These are phyloP conservation scores for Congeria kusceri DNA, from an alignment of 2,888 invertebrate species.

Conservation along the genomic window DNA sequence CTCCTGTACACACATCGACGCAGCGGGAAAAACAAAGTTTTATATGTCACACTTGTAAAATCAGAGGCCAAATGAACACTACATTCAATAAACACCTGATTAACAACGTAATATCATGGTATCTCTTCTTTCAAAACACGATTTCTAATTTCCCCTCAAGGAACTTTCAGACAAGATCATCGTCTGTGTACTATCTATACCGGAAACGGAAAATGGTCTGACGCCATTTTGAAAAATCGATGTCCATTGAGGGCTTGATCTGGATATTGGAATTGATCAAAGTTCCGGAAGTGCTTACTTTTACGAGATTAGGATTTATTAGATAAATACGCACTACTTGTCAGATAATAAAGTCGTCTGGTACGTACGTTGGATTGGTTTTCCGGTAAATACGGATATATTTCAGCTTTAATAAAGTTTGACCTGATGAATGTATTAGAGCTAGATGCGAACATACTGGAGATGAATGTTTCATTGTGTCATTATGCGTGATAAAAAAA, in stretches of 20 bases:
- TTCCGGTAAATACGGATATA: no score
- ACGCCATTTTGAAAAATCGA: constrained; percentile 66
- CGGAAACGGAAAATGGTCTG: constrained; percentile 59
- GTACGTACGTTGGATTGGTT: no score
- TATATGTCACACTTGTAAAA: constrained; percentile 62
- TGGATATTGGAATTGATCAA: constrained; percentile 56
- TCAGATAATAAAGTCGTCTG: constrained; percentile 30
- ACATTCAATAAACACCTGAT: constrained; percentile 55
- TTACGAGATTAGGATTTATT: constrained; percentile 61
- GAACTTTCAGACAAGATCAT: constrained; percentile 53
- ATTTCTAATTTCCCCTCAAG: constrained; percentile 64
- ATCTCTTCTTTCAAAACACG: constrained; percentile 58
- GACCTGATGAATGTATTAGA: no score
- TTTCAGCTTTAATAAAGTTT: no score
- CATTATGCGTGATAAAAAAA: no score
- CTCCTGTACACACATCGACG: constrained; percentile 20
- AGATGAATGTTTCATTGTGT: no score
- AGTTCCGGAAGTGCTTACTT: constrained; percentile 67
- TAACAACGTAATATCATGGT: constrained; percentile 52
- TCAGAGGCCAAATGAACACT: constrained; percentile 59
- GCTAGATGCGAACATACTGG: no score
- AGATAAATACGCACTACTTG: constrained; percentile 23
- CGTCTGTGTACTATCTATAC: constrained; percentile 51
- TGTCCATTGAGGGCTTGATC: constrained; percentile 59
- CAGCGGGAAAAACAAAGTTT: not conserved